phyloP scores from a whole-genome alignment of 2,113 vertebrate genomes.

The Sphaerodactylus townsendi region DNA sequence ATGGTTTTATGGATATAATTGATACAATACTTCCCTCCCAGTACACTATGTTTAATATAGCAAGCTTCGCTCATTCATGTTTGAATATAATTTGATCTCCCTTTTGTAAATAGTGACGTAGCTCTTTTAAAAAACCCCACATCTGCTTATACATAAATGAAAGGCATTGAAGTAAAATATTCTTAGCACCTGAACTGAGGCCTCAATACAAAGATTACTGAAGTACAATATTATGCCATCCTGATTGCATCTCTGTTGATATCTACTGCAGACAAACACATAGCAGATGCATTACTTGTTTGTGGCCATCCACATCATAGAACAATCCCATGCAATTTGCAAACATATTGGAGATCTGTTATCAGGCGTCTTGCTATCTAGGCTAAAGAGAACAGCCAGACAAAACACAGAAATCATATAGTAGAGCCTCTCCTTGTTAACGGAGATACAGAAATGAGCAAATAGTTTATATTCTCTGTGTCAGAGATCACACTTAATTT shows the following conservation, averaged over 20 bases:
- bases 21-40: background rate
- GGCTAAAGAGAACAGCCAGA: background rate
- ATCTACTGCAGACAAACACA: background rate
- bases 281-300: background rate
- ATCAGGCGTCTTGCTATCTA: background rate
- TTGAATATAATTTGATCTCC: background rate
- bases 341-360: background rate
- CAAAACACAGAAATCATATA: background rate
- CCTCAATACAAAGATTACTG: conserved; percentile 33
- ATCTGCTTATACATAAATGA: background rate
- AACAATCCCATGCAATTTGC: background rate
- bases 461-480: background rate
- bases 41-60: background rate
- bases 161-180: conserved; percentile 24
- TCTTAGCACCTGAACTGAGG: background rate
- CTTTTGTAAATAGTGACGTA: background rate
- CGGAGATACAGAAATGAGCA: background rate
- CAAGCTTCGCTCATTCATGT: background rate
- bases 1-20: background rate
- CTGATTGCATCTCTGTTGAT: background rate
- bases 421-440: background rate
- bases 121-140: background rate
- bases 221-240: conserved; percentile 9
- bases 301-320: background rate
- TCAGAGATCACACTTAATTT: background rate